These are phyloP conservation scores for Solea senegalensis DNA, from an alignment of 2,113 vertebrate genomes.

Conservation along the genomic window DNA sequence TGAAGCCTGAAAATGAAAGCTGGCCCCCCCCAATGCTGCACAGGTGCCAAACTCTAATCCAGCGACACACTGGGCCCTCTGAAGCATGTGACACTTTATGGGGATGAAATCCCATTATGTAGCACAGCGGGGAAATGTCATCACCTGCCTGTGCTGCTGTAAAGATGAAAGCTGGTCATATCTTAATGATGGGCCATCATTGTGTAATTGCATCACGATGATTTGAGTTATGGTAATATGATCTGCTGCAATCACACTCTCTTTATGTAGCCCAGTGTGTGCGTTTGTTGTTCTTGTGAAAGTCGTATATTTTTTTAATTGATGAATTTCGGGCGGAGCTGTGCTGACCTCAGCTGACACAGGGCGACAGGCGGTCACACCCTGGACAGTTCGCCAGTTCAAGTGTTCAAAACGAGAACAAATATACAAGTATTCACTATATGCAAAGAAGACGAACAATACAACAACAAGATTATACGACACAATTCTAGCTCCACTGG, in stretches of 20 bases:
- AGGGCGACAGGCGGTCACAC: too few species aligned
- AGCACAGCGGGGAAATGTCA: conserved; percentile 25
- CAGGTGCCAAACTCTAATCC: conserved; percentile 20
- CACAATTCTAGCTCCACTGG: too few species aligned
- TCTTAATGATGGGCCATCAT: conserved; percentile 26
- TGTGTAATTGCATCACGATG: conserved; percentile 16
- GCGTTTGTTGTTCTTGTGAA: neutral
- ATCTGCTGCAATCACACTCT: neutral
- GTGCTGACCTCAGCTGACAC: too few species aligned
- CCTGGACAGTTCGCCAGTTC: too few species aligned
- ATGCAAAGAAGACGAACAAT: too few species aligned
- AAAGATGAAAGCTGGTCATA: conserved; percentile 37
- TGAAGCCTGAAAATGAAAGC: neutral
- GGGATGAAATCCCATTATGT: conserved; percentile 56
- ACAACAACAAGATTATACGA: too few species aligned
- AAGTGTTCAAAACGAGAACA: too few species aligned
- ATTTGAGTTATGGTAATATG: conserved; percentile 8
- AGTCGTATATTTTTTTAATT: neutral
- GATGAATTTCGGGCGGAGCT: neutral
- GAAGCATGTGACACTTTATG: conserved; percentile 11
- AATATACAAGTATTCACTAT: too few species aligned
- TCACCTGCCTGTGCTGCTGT: conserved; percentile 20
- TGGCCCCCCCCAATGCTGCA: neutral
- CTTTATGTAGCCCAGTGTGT: neutral
- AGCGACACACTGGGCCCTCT: neutral